Evolutionary conservation across 2,888 invertebrate species (phyloP).

Genomic region (Chelonus formosanus): DNA sequence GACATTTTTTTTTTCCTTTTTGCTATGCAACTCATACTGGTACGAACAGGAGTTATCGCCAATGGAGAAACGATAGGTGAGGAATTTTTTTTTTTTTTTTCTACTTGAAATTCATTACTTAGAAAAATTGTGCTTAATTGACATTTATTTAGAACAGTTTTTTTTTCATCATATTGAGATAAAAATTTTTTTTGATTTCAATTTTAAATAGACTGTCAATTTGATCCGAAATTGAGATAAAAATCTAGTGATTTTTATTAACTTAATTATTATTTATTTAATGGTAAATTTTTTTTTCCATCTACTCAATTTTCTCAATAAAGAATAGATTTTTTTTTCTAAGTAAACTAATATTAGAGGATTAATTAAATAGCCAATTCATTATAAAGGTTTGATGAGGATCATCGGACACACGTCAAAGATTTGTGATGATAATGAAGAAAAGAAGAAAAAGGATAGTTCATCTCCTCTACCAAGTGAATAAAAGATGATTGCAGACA

Average conservation of each 20-base stretch:
- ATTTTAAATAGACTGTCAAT: no score
- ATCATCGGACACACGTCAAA: slow-evolving; percentile 36
- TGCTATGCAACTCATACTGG: slow-evolving; percentile 9
- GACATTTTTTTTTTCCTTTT: slow-evolving; percentile 31
- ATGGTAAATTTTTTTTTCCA: no score
- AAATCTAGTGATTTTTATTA: no score
- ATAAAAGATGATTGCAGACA: slow-evolving; percentile 17
- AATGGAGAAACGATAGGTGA: slow-evolving; percentile 53
- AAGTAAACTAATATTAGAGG: no score
- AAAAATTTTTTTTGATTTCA: no score
- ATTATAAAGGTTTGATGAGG: slow-evolving; percentile 35
- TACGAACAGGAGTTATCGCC: slow-evolving; percentile 44
- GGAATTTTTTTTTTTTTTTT: slow-evolving; percentile 31
- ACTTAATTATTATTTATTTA: no score
- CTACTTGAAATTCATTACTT: not conserved
- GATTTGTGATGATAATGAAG: slow-evolving; percentile 26
- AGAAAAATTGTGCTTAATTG: no score
- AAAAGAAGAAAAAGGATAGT: slow-evolving; percentile 17
- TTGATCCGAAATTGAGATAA: no score
- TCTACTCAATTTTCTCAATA: no score
- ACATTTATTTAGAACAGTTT: no score
- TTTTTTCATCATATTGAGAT: no score
- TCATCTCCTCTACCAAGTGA: slow-evolving; percentile 4
- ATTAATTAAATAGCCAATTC: not conserved
- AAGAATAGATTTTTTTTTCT: no score